Conservation (phyloP, 2,113 vertebrate genomes). For the Saccopteryx leptura region DNA sequence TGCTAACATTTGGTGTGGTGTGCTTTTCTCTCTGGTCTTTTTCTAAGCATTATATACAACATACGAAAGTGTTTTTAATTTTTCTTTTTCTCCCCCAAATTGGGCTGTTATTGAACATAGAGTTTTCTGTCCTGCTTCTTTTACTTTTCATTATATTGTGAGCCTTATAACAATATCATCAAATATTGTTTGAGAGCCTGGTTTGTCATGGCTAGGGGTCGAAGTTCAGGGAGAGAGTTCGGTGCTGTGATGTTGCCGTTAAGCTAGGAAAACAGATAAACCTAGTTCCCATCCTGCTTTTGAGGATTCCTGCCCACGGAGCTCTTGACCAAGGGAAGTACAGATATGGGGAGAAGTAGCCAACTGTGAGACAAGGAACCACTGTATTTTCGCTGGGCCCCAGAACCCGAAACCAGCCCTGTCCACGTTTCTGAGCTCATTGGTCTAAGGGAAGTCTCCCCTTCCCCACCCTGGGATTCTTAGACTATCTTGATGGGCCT, state of each 20-base stretch:
- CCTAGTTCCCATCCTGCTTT: background rate
- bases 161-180: background rate
- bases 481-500: background rate
- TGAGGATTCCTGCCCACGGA: background rate
- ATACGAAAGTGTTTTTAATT: background rate
- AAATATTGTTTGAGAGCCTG: background rate
- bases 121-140: conserved; percentile 2
- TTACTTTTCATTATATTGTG: background rate
- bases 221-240: background rate
- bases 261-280: background rate
- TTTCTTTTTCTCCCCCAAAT: background rate
- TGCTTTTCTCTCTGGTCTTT: conserved; percentile 25
- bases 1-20: background rate
- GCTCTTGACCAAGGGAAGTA: background rate
- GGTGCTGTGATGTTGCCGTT: background rate
- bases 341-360: background rate
- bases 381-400: background rate
- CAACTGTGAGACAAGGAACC: background rate
- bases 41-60: background rate
- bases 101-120: background rate
- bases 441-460: background rate
- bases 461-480: background rate
- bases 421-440: background rate
- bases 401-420: background rate
- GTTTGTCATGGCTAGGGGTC: background rate